A percentile compares a stretch with the other conserved stretches of the same genome.
Conservation (phyloP, 2,797 vertebrate genomes). For the Hypotaenidia okinawae region DNA sequence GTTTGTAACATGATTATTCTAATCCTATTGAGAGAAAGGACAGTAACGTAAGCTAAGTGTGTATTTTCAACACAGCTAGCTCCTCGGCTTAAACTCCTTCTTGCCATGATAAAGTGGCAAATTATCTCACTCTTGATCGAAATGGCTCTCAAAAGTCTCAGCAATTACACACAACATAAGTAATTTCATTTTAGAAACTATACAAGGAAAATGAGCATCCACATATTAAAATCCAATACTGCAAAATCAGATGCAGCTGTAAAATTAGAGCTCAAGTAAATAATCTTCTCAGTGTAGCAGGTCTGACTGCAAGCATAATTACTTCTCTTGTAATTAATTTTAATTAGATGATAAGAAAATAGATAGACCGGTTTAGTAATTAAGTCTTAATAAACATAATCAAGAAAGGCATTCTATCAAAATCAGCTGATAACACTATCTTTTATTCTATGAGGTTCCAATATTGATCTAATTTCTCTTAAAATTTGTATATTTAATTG, state of each 20-base stretch:
- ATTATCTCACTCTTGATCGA: constrained; percentile 74
- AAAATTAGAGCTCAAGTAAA: constrained; percentile 67
- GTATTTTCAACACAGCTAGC: constrained; percentile 69
- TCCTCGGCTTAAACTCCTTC: constrained; percentile 74
- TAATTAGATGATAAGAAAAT: constrained; percentile 58
- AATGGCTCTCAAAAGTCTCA: constrained; percentile 11
- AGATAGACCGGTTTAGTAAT: constrained; percentile 33
- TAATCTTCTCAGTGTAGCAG: constrained; percentile 60
- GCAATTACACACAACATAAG: background rate
- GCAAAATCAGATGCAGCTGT: constrained; percentile 54
- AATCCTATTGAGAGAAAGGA: background rate
- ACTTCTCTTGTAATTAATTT: constrained; percentile 67
- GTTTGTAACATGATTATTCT: background rate
- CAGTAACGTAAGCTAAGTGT: background rate
- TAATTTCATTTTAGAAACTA: constrained; percentile 44
- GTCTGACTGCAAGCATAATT: constrained; percentile 64
- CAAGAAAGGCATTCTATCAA: background rate
- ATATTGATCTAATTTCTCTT: background rate
- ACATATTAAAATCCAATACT: constrained; percentile 48
- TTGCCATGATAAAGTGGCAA: constrained; percentile 67
- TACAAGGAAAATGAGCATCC: constrained; percentile 13
- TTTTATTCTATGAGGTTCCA: background rate
- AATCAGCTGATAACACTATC: background rate
- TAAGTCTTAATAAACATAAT: constrained; percentile 51
- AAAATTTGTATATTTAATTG: background rate